These are phyloP conservation scores for Phainopepla nitens DNA, from an alignment of 2,113 vertebrate species.

Conservation along the genomic window DNA sequence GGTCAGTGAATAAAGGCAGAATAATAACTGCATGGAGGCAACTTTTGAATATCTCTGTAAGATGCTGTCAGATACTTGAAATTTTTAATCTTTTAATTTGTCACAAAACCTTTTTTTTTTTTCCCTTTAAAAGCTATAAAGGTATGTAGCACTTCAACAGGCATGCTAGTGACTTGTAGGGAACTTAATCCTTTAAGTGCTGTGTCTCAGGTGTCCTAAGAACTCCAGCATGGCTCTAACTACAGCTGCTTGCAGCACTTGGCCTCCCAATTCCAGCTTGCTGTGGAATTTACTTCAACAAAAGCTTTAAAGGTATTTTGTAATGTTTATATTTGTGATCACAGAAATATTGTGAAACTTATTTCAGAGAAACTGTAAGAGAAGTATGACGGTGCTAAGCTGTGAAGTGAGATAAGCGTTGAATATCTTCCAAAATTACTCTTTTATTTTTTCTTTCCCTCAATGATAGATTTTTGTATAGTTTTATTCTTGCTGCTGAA, in stretches of 20 bases:
- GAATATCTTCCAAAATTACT: background rate
- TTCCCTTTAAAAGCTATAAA: background rate
- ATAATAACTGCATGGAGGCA: background rate
- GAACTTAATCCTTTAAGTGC: background rate
- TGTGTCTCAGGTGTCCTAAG: background rate
- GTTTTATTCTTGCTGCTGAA: background rate
- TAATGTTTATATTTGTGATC: background rate
- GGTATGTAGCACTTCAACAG: background rate
- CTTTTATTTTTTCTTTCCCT: background rate
- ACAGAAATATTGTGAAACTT: background rate
- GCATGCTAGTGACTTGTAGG: background rate
- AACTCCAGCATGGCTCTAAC: background rate
- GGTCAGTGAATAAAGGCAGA: background rate
- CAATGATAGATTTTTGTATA: background rate
- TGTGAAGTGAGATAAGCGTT: background rate
- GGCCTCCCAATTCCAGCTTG: background rate
- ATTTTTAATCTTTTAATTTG: background rate
- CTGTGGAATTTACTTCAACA: background rate
- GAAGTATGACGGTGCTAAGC: background rate
- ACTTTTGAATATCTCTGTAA: background rate
- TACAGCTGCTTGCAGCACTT: background rate
- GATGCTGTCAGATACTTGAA: background rate
- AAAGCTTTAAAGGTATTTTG: background rate
- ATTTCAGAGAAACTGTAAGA: background rate
- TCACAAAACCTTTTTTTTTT: background rate